Conservation (phyloP, 2,888 invertebrate species). For the Andricus curvator region DNA sequence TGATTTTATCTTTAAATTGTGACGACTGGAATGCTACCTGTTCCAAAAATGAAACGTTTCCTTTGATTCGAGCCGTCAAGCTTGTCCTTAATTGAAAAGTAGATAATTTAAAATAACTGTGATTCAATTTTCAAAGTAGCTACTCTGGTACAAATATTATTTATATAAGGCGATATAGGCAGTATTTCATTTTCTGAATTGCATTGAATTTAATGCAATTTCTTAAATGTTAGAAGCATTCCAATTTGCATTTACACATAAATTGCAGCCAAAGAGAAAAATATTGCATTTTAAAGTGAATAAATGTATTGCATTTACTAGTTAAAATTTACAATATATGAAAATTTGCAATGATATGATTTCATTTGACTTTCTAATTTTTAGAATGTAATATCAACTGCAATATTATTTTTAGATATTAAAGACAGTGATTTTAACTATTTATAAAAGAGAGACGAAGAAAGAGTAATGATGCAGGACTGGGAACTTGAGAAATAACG, state of each 20-base stretch:
- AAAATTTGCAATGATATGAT: not conserved
- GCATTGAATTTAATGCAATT: not conserved
- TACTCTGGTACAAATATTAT: conserved; percentile 31
- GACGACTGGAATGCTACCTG: conserved; percentile 87
- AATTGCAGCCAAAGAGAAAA: not conserved
- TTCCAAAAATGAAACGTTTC: conserved; percentile 73
- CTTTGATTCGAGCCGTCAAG: conserved; percentile 69
- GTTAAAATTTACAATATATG: not conserved
- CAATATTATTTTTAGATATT: not conserved
- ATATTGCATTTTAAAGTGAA: not conserved
- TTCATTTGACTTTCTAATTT: not conserved
- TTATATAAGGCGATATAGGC: not conserved
- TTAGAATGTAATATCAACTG: not conserved
- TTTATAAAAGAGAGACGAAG: not conserved
- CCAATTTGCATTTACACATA: not conserved
- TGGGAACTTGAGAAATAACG: conserved; percentile 17
- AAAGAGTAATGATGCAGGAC: not conserved
- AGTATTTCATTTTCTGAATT: not conserved
- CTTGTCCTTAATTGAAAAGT: conserved; percentile 19
- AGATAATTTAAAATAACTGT: conserved; percentile 19
- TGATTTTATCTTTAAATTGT: conserved; percentile 90
- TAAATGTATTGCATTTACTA: not conserved
- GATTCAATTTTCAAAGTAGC: conserved; percentile 16
- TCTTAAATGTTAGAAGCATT: not conserved
- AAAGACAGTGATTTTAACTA: not conserved